phyloP scores from a whole-genome alignment of 2,113 vertebrate species.

The Limanda limanda region DNA sequence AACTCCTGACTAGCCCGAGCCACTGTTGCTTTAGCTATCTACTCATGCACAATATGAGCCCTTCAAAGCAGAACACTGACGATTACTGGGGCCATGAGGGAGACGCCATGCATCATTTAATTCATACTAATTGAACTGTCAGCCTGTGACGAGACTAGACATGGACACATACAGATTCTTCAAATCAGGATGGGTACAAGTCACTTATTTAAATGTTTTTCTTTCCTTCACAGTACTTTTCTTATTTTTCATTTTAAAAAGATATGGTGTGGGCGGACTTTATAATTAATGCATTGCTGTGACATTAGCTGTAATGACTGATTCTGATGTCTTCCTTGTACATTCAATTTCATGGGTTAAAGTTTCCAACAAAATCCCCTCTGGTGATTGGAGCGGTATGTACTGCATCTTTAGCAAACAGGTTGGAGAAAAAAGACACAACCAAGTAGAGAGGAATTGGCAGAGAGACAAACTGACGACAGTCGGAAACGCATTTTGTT shows the following conservation, averaged over 20 bases:
- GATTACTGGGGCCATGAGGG: constrained; percentile 70
- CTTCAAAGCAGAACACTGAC: constrained; percentile 75
- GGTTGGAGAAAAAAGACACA: constrained; percentile 9
- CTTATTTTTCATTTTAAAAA: constrained; percentile 19
- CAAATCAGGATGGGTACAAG: constrained; percentile 41
- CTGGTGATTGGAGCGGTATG: constrained; percentile 15
- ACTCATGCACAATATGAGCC: constrained; percentile 68
- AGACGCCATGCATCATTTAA: constrained; percentile 70
- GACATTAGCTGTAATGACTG: constrained; percentile 63
- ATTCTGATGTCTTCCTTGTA: constrained; percentile 48
- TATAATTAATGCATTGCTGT: constrained; percentile 50
- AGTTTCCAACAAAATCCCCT: constrained; percentile 32
- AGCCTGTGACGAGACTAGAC: constrained; percentile 68
- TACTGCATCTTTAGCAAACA: constrained; percentile 34
- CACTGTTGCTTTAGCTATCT: constrained; percentile 64
- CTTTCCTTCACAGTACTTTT: constrained; percentile 18
- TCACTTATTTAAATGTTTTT: constrained; percentile 33
- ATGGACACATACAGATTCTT: constrained; percentile 58
- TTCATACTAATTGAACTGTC: constrained; percentile 78
- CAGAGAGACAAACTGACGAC: constrained; percentile 1
- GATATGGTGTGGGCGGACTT: constrained; percentile 34
- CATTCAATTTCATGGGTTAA: constrained; percentile 57
- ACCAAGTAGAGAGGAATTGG: constrained; percentile 2
- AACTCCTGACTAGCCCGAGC: constrained; percentile 45
- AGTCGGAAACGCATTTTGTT: constrained; percentile 30